Conservation (phyloP, 2,888 invertebrate genomes). For the Syritta pipiens region DNA sequence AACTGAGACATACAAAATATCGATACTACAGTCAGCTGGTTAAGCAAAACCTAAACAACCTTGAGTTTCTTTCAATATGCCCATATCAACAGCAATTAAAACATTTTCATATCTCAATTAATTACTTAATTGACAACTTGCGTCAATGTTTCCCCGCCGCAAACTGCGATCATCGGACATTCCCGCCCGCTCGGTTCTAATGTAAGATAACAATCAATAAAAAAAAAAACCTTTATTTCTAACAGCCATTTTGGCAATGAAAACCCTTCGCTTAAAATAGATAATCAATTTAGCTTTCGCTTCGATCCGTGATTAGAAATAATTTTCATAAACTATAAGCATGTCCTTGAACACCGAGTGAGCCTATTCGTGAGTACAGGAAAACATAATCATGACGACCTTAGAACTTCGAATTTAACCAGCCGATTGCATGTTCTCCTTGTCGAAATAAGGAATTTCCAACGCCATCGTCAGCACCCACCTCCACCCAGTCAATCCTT, state of each 20-base stretch:
- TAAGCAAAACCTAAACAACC: not conserved
- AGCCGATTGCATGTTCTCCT: conserved; percentile 13
- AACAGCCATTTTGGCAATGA: conserved; percentile 26
- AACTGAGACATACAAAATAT: too few relatives aligned
- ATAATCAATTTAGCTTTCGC: conserved; percentile 23
- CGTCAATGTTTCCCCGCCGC: conserved; percentile 23
- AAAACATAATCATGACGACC: conserved; percentile 33
- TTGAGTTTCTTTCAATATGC: not conserved
- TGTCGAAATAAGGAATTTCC: conserved; percentile 58
- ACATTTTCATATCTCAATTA: conserved; percentile 24
- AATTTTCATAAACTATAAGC: conserved; percentile 17
- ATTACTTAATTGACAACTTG: conserved; percentile 20
- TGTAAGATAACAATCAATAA: conserved; percentile 28
- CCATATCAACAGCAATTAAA: conserved; percentile 12
- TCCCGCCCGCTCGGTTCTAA: too few relatives aligned
- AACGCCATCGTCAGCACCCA: conserved; percentile 29
- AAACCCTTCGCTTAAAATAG: conserved; percentile 13
- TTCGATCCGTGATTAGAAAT: conserved; percentile 21
- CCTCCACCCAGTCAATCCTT: conserved; percentile 24
- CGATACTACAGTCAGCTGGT: too few relatives aligned
- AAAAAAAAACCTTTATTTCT: not conserved
- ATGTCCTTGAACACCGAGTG: conserved; percentile 42
- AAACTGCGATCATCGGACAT: conserved; percentile 30
- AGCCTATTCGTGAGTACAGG: conserved; percentile 10
- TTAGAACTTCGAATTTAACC: conserved; percentile 13